Evolutionary conservation across 2,113 vertebrate species (phyloP).

Genomic region (Tringa solitaria): DNA sequence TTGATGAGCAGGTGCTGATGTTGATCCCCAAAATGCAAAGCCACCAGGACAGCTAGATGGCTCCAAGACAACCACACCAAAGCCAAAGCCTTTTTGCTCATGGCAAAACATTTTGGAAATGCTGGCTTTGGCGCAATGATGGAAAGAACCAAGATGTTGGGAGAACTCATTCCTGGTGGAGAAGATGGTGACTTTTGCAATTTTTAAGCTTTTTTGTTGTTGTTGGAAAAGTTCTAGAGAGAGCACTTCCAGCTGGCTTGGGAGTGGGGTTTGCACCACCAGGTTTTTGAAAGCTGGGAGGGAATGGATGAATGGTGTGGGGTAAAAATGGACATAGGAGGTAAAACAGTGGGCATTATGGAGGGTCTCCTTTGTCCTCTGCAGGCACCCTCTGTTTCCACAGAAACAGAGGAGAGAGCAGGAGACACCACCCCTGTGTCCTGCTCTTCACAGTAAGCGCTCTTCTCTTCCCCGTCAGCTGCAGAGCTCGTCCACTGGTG

Average conservation of each 20-base stretch:
- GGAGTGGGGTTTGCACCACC: neutral
- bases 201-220: neutral
- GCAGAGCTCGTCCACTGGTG: neutral
- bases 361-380: neutral
- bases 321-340: neutral
- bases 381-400: constrained; percentile 94
- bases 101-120: neutral
- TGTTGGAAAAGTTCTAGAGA: neutral
- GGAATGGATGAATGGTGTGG: neutral
- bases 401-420: neutral
- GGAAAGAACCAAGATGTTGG: neutral
- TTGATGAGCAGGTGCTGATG: accelerated
- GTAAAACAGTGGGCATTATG: accelerated
- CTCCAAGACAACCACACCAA: neutral
- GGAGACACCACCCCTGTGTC: neutral
- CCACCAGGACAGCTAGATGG: neutral
- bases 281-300: neutral
- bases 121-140: too few species aligned
- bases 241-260: neutral
- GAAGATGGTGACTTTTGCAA: neutral
- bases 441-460: neutral
- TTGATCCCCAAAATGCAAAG: neutral
- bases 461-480: neutral
- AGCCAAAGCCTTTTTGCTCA: neutral
- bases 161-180: neutral